Percentiles rank a stretch among this genome's conserved stretches.
These are phyloP conservation scores for Sicus ferrugineus DNA, from an alignment of 2,888 invertebrate genomes.

Conservation along the genomic window DNA sequence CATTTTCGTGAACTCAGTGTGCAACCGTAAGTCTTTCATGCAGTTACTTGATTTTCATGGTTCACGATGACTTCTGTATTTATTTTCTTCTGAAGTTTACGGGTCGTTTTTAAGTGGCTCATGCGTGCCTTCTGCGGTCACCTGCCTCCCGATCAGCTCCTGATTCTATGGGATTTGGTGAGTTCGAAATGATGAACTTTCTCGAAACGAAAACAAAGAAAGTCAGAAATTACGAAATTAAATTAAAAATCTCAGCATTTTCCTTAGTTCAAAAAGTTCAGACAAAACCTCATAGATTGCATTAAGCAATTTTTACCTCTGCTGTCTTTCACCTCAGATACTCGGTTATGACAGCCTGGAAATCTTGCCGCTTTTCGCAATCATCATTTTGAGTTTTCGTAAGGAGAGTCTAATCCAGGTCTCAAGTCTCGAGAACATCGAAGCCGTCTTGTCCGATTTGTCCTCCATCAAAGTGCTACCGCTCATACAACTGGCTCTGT, in stretches of 20 bases:
- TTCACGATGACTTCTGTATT: background rate
- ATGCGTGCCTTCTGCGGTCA: constrained; percentile 97
- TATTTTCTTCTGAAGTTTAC: constrained; percentile 70
- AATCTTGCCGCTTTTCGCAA: constrained; percentile 84
- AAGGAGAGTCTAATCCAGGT: constrained; percentile 83
- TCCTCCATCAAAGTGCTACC: constrained; percentile 88
- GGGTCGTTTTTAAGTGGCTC: constrained; percentile 94
- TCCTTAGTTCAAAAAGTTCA: too few species aligned
- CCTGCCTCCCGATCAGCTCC: constrained; percentile 88
- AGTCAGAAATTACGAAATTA: too few species aligned
- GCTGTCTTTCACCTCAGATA: constrained; percentile 61
- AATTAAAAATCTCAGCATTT: too few species aligned
- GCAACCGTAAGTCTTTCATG: constrained; percentile 79
- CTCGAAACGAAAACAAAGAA: background rate
- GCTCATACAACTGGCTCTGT: constrained; percentile 79
- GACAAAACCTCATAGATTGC: too few species aligned
- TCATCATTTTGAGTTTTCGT: constrained; percentile 84
- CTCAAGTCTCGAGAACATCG: constrained; percentile 78
- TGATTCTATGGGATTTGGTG: constrained; percentile 90
- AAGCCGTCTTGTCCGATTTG: constrained; percentile 86
- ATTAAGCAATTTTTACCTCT: too few species aligned
- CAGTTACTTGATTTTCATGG: background rate
- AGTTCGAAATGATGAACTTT: background rate
- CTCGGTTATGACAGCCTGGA: constrained; percentile 93
- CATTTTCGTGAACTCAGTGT: constrained; percentile 89